Conservation (phyloP, 2,113 vertebrate species). For the Colius striatus region DNA sequence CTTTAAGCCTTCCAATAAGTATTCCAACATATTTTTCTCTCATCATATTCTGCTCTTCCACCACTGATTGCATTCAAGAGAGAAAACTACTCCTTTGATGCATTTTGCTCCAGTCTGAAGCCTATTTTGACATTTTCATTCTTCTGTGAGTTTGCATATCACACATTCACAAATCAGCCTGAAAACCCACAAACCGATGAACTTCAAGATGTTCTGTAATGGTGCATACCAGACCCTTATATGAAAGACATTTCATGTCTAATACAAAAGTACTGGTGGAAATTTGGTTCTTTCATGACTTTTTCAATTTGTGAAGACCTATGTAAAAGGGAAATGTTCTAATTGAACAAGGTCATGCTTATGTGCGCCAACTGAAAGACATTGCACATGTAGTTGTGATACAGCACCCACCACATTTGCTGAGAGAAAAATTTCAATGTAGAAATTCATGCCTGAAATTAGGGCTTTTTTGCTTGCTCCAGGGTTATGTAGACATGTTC, state of each 20-base stretch:
- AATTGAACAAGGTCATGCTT: not conserved
- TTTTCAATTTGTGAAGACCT: not conserved
- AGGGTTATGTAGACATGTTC: not conserved
- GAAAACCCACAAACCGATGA: not conserved
- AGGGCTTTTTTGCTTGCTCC: not conserved
- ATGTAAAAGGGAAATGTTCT: not conserved
- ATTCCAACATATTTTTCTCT: not conserved
- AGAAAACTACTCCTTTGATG: not conserved
- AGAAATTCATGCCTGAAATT: not conserved
- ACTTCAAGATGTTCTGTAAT: not conserved
- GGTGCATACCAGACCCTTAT: not conserved
- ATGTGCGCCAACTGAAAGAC: not conserved
- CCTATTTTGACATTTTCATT: not conserved
- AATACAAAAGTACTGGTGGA: not conserved
- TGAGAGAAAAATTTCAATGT: not conserved
- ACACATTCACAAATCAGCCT: not conserved
- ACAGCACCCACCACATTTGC: not conserved
- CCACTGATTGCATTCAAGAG: not conserved
- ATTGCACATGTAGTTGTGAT: not conserved
- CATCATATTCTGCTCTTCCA: not conserved
- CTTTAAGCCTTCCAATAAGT: not conserved
- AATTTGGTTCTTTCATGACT: not conserved
- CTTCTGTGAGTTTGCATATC: not conserved
- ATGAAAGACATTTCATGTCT: slow-evolving; percentile 7
- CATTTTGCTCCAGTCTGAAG: not conserved